Base-by-base conservation (phyloP, 2,888 invertebrate genomes). In the Drosophila meridionalis region DNA sequence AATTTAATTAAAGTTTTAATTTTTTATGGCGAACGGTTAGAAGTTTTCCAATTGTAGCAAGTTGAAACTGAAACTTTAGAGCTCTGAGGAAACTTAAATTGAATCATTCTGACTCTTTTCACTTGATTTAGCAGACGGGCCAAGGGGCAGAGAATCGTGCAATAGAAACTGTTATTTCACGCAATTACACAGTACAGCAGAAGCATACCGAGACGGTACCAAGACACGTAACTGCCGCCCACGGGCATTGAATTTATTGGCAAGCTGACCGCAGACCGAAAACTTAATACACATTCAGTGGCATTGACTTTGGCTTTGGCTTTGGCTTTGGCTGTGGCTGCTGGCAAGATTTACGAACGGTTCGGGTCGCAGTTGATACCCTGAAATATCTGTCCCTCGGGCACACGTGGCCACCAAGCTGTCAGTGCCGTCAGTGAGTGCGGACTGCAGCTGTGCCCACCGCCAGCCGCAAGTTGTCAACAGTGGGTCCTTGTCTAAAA, bases 201-300 rank as follows among this genome's bases (percentile, higher is more conserved):
- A 20, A 20, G 28, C 32, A 61, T 34, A 28, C n/a, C 32, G 32
- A 9, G 28, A 11, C 42, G 11, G 30, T 11, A 9, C 12, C 56
- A 55, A 58, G 47, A 70, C 48, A 73, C 55, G 52, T 65, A 73
- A 28, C 38, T 32, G 36, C 59, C 76, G 55, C 76, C 82, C 78
- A 71, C 70, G 65, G 76, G 56, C 78, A 67, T 58, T 45, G 59
- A 72, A 87, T 86, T 83, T 86, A 87, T 87, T 85, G 81, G 79
- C 67, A 79, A 68, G 60, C 71, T 75, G 74, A 79, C 85, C 83
- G 66, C 78, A 78, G 57, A 74, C 65, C 71, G 42, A 67, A 73
- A 81, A 77, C 78, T 76, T 70, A 78, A 84, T 78, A 75, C 72
- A 70, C 76, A 72, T 82, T 73, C 79, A 48, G 78, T 75, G 78